These are phyloP conservation scores for Australoheros scitulus DNA, from an alignment of 2,113 vertebrate species.

Conservation along the genomic window DNA sequence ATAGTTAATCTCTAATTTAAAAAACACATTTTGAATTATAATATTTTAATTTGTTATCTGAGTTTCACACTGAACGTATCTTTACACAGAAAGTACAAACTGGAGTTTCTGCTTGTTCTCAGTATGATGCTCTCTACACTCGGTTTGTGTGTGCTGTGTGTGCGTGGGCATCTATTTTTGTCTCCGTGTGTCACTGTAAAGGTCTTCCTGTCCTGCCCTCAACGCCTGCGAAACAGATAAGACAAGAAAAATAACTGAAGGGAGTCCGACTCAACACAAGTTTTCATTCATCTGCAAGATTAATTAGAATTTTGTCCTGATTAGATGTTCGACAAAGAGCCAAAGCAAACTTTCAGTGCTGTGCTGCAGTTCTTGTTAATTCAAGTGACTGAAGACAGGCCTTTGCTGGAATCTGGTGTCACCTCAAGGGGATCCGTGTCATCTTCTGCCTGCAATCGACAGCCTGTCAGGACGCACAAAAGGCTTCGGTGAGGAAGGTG, in stretches of 20 bases:
- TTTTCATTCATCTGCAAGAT: slow-evolving; percentile 11
- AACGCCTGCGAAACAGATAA: slow-evolving; percentile 19
- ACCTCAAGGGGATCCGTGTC: slow-evolving; percentile 54
- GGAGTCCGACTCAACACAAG: slow-evolving; percentile 14
- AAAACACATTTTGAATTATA: background rate
- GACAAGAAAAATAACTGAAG: slow-evolving; percentile 4
- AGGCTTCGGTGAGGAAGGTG: slow-evolving; percentile 60
- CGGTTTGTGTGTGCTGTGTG: background rate
- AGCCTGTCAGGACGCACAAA: slow-evolving; percentile 66
- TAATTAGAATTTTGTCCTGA: background rate
- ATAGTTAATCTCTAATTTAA: background rate
- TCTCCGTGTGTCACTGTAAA: slow-evolving; percentile 51
- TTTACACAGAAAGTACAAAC: slow-evolving; percentile 23
- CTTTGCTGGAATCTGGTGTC: slow-evolving; percentile 52
- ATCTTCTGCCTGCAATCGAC: slow-evolving; percentile 59
- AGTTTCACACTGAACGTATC: background rate
- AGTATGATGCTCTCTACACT: slow-evolving; percentile 12
- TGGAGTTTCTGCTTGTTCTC: slow-evolving; percentile 20
- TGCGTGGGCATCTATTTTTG: slow-evolving; percentile 55
- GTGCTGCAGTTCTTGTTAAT: slow-evolving; percentile 50
- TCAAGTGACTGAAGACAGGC: slow-evolving; percentile 18
- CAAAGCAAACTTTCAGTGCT: slow-evolving; percentile 9
- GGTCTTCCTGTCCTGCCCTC: slow-evolving; percentile 55
- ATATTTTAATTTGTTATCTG: rapidly evolving
- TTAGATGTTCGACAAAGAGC: background rate